phyloP scores from a whole-genome alignment of 2,797 vertebrate species.

The Sarcoramphus papa region DNA sequence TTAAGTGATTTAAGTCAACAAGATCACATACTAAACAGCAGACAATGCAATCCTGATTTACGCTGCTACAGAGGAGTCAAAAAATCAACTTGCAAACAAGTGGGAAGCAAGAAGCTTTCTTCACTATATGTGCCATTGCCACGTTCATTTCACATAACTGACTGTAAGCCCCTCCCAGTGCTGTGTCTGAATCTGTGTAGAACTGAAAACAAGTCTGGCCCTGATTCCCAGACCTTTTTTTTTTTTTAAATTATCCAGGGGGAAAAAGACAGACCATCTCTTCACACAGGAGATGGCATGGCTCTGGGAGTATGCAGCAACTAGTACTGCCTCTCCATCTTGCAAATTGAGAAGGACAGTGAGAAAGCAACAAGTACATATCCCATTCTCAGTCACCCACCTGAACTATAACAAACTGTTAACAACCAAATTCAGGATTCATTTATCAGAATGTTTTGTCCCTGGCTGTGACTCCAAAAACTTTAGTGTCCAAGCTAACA shows the following conservation, averaged over 20 bases:
- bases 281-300: accelerated
- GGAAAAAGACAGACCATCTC: not conserved
- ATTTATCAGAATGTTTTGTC: not conserved
- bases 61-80: not conserved
- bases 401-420: not conserved
- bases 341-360: not conserved
- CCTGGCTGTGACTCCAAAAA: not conserved
- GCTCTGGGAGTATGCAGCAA: not conserved
- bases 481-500: not conserved
- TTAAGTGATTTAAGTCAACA: constrained; percentile 4
- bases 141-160: not conserved
- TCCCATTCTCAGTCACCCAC: not conserved
- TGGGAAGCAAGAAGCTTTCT: not conserved
- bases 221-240: not conserved
- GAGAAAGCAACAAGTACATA: not conserved
- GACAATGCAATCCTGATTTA: not conserved
- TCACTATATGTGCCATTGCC: not conserved
- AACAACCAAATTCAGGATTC: not conserved
- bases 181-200: not conserved
- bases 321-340: not conserved
- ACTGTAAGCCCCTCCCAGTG: not conserved
- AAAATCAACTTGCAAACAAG: not conserved
- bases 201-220: not conserved
- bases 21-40: not conserved
- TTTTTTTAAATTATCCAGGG: not conserved